phyloP scores from a whole-genome alignment of 1,140 invertebrate genomes.

The Proctacanthus coquilletti region DNA sequence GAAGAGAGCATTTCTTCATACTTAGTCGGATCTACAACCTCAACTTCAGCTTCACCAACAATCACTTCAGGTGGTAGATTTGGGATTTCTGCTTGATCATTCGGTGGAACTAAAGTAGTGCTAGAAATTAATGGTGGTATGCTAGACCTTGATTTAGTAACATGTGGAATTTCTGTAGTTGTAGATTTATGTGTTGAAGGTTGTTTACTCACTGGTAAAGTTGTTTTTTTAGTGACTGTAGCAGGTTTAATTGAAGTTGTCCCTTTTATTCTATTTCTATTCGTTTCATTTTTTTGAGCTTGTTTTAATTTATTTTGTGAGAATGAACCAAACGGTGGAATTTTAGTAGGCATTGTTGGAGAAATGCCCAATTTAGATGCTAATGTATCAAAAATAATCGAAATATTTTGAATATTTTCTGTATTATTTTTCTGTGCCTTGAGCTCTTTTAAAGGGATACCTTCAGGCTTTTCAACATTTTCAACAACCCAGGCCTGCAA shows the following conservation, averaged over 20 bases:
- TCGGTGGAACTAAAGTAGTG: no score
- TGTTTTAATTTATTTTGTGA: conserved; percentile 25
- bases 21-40: conserved; percentile 25
- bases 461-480: conserved; percentile 21
- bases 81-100: no score
- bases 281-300: conserved; percentile 11
- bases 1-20: conserved; percentile 27
- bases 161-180: no score
- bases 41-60: conserved; percentile 26
- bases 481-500: conserved; percentile 28
- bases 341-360: conserved; percentile 18
- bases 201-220: no score
- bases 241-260: no score
- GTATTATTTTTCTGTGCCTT: conserved; percentile 27
- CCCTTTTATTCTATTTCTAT: conserved; percentile 2
- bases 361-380: conserved; percentile 28
- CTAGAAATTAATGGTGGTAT: no score
- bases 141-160: no score
- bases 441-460: conserved; percentile 19
- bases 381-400: conserved; percentile 26
- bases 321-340: conserved; percentile 17
- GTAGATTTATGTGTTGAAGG: no score
- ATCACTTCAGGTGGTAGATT: no score
- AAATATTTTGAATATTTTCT: conserved; percentile 27
- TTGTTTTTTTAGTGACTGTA: no score